Percentiles rank a stretch among this genome's conserved stretches.
Evolutionary conservation across 2,113 vertebrate genomes (phyloP).

Genomic region (Tiliqua scincoides): DNA sequence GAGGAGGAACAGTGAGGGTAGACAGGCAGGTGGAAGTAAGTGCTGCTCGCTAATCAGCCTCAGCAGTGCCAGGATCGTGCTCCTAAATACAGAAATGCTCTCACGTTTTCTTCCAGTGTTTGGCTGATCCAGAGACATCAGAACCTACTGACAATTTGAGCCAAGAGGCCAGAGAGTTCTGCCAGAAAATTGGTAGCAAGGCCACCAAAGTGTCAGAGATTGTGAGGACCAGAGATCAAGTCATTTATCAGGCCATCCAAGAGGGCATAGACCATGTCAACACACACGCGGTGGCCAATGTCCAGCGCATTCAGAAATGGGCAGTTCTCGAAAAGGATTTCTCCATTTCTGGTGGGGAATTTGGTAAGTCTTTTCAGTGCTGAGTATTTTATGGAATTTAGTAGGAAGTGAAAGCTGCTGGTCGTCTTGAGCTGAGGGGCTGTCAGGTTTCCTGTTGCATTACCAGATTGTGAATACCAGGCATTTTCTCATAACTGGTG

Average conservation of each 20-base stretch:
- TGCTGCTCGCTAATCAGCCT: no score
- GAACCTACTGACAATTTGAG: slow-evolving; percentile 85
- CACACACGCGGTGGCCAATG: slow-evolving; percentile 75
- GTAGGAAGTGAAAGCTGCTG: no score
- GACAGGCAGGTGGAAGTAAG: no score
- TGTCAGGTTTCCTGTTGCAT: no score
- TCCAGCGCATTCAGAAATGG: slow-evolving; percentile 88
- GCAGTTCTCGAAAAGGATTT: slow-evolving; percentile 83
- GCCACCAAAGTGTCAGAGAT: slow-evolving; percentile 83
- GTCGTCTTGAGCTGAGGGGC: not conserved
- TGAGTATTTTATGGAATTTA: not conserved
- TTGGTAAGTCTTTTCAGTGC: slow-evolving; percentile 77
- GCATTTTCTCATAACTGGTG: no score
- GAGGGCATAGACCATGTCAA: slow-evolving; percentile 85
- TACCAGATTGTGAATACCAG: no score
- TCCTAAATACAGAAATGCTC: not conserved
- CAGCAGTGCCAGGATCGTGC: no score
- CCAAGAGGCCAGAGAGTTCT: slow-evolving; percentile 81
- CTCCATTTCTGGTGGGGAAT: slow-evolving; percentile 86
- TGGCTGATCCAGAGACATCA: slow-evolving; percentile 78
- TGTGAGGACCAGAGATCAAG: slow-evolving; percentile 71
- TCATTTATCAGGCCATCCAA: slow-evolving; percentile 78
- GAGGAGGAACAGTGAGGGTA: no score
- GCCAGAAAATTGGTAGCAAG: slow-evolving; percentile 80
- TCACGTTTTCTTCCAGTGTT: slow-evolving; percentile 69